phyloP scores from a whole-genome alignment of 1,140 invertebrate genomes.

The Apis cerana region DNA sequence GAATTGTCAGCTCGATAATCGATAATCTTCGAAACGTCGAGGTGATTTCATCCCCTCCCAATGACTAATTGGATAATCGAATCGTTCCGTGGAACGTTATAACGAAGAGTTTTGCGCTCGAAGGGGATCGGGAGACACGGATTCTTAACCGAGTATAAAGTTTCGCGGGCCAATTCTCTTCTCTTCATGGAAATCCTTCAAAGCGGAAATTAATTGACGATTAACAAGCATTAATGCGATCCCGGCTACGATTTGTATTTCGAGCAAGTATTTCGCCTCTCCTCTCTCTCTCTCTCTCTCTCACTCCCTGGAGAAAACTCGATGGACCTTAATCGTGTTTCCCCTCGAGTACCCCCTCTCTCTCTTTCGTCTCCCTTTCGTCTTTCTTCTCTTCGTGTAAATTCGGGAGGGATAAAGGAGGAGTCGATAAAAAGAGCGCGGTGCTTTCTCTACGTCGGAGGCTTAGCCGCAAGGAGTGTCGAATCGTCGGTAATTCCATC shows the following conservation, averaged over 20 bases:
- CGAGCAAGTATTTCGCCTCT: slow-evolving; percentile 27
- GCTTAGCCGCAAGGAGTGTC: slow-evolving; percentile 63
- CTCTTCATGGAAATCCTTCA: slow-evolving; percentile 21
- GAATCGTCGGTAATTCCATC: slow-evolving; percentile 65
- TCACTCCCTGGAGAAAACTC: neutral
- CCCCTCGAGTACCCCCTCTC: slow-evolving; percentile 34
- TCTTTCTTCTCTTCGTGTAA: slow-evolving; percentile 53
- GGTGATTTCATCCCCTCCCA: neutral
- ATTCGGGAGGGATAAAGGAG: slow-evolving; percentile 53
- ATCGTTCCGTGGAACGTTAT: slow-evolving; percentile 11
- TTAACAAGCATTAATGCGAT: slow-evolving; percentile 56
- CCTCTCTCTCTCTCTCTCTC: neutral
- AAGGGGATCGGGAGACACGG: neutral
- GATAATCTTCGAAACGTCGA: slow-evolving; percentile 1
- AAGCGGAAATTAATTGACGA: slow-evolving; percentile 63
- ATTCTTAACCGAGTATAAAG: neutral
- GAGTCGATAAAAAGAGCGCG: slow-evolving; percentile 62
- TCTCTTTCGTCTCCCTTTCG: slow-evolving; percentile 37
- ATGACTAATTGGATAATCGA: slow-evolving; percentile 40
- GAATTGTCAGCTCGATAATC: neutral
- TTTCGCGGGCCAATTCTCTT: neutral
- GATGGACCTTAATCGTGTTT: slow-evolving; percentile 48
- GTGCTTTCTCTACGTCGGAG: slow-evolving; percentile 51
- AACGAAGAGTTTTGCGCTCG: slow-evolving; percentile 23
- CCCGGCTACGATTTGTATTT: slow-evolving; percentile 30